Conservation (phyloP, 2,888 invertebrate species). For the Heliconius cydno region DNA sequence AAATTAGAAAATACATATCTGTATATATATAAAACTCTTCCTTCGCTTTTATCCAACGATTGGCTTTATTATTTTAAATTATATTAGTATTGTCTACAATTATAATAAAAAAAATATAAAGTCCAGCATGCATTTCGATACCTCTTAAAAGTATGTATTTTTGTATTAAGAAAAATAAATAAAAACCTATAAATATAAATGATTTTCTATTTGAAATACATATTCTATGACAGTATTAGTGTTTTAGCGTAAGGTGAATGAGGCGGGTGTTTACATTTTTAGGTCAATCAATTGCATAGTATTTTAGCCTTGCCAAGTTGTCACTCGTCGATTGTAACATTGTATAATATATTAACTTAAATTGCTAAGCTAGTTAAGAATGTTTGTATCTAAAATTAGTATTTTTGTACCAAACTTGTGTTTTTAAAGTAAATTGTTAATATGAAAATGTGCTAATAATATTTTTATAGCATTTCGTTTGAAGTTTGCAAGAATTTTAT, state of each 20-base stretch:
- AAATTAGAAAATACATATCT: too few relatives aligned
- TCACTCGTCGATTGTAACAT: slow-evolving; percentile 38
- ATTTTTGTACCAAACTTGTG: slow-evolving; percentile 70
- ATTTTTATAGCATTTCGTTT: slow-evolving; percentile 24
- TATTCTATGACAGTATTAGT: slow-evolving; percentile 2
- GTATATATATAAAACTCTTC: too few relatives aligned
- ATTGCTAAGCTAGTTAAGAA: slow-evolving; percentile 43
- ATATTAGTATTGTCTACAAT: too few relatives aligned
- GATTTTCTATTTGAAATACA: slow-evolving; percentile 20
- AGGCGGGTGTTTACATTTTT: slow-evolving; percentile 20
- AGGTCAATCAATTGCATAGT: slow-evolving; percentile 30
- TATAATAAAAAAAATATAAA: too few relatives aligned
- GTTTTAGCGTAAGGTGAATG: slow-evolving; percentile 8
- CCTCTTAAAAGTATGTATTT: not conserved
- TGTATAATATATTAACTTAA: slow-evolving; percentile 45
- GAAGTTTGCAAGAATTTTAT: not conserved
- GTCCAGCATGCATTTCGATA: too few relatives aligned
- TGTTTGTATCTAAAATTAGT: slow-evolving; percentile 61
- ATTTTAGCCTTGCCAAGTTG: slow-evolving; percentile 36
- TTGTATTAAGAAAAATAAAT: not conserved
- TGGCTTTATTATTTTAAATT: too few relatives aligned
- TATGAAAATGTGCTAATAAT: not conserved
- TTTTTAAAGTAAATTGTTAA: slow-evolving; percentile 14
- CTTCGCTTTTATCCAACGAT: too few relatives aligned
- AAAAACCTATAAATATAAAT: not conserved